These are phyloP conservation scores for Mellilla xanthometata DNA, from an alignment of 2,888 invertebrate species.

Conservation along the genomic window DNA sequence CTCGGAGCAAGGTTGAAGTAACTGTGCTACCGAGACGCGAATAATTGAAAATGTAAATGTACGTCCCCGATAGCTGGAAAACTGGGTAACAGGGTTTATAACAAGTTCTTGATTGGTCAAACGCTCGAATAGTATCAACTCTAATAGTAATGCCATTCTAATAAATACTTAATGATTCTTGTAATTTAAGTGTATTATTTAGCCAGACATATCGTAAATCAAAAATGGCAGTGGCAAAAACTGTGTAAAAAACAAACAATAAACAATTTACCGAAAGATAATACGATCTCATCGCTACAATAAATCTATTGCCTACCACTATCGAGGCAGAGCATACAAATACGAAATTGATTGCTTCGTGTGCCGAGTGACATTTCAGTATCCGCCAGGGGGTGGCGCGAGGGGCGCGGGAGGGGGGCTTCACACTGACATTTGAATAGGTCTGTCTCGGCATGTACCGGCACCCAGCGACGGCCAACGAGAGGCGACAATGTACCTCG, in stretches of 20 bases:
- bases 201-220: no score
- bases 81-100: slow-evolving; percentile 25
- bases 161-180: no score
- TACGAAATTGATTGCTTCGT: slow-evolving; percentile 82
- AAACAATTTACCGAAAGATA: slow-evolving; percentile 42
- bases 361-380: slow-evolving; percentile 80
- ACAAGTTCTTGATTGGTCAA: neutral
- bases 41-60: slow-evolving; percentile 52
- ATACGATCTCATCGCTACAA: slow-evolving; percentile 55
- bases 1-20: slow-evolving; percentile 42
- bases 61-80: slow-evolving; percentile 35
- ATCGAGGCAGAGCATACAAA: slow-evolving; percentile 75
- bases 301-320: slow-evolving; percentile 71
- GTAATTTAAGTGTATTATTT: no score
- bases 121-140: no score
- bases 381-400: slow-evolving; percentile 50
- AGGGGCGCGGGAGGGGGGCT: slow-evolving; percentile 45
- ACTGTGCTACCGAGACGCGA: slow-evolving; percentile 45
- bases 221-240: slow-evolving; percentile 16
- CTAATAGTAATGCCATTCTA: no score
- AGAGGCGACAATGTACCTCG: slow-evolving; percentile 78
- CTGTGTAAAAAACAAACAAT: slow-evolving; percentile 22
- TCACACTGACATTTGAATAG: slow-evolving; percentile 81
- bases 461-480: slow-evolving; percentile 74
- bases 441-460: slow-evolving; percentile 77